These are phyloP conservation scores for Lamellibrachia luymesi DNA, from an alignment of 1,140 invertebrate species.

Conservation along the genomic window DNA sequence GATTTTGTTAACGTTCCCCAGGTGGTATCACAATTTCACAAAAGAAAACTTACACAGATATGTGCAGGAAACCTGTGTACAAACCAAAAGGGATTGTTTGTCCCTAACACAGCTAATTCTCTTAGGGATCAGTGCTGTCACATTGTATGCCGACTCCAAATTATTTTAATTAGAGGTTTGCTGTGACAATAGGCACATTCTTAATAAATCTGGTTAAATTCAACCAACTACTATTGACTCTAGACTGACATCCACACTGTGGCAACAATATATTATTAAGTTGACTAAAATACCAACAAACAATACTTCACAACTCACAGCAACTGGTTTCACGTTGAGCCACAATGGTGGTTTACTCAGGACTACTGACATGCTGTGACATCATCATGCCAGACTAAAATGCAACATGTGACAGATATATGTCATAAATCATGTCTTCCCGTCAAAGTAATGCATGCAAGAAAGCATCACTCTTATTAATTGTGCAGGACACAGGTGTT, in stretches of 20 bases:
- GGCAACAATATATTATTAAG: not conserved
- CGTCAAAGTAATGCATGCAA: not conserved
- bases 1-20: no score
- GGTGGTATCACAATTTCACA: no score
- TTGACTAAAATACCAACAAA: not conserved
- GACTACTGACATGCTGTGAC: not conserved
- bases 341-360: not conserved
- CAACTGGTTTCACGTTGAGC: not conserved
- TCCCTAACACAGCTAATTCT: no score
- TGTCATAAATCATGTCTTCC: not conserved
- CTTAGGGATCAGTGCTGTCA: not conserved
- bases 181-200: not conserved
- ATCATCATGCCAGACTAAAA: not conserved
- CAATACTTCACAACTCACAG: not conserved
- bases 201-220: not conserved
- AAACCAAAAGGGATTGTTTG: no score
- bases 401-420: not conserved
- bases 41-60: no score
- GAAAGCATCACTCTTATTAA: not conserved
- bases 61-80: no score
- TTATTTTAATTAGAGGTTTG: not conserved
- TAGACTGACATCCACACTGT: not conserved
- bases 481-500: not conserved
- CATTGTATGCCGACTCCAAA: not conserved
- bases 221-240: not conserved